Conservation (phyloP, 1,140 invertebrate genomes). For the Teleogryllus occipitalis region DNA sequence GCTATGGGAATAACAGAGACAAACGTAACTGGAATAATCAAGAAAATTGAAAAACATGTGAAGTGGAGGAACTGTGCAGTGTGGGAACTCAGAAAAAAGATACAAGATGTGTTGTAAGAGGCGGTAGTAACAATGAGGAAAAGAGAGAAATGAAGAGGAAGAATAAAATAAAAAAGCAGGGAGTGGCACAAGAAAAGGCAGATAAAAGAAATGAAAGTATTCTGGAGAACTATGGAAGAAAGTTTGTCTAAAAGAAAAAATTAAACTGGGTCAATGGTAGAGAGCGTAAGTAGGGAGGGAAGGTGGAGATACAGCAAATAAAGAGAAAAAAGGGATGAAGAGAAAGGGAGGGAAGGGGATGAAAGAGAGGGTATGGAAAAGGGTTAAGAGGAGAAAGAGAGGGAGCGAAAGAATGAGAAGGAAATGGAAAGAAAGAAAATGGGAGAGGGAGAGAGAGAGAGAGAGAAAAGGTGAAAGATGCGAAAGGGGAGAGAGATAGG, state of each 20-base stretch:
- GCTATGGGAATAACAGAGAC: too few species aligned
- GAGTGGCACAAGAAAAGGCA: neutral
- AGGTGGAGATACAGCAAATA: neutral
- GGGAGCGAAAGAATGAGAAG: neutral
- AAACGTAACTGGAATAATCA: too few species aligned
- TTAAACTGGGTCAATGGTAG: neutral
- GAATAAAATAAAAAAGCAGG: neutral
- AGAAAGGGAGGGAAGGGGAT: neutral
- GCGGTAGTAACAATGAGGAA: too few species aligned
- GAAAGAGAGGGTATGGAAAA: neutral
- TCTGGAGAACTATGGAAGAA: neutral
- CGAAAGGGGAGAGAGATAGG: neutral
- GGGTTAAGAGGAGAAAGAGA: neutral
- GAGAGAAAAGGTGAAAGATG: neutral
- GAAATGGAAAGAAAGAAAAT: too few species aligned
- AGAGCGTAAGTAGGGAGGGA: neutral
- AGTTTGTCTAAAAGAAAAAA: neutral
- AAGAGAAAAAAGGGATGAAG: neutral
- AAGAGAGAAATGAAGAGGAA: neutral
- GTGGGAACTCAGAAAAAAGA: too few species aligned
- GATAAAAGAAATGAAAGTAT: too few species aligned
- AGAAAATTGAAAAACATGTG: too few species aligned
- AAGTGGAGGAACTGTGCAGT: too few species aligned
- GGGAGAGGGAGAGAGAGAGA: neutral
- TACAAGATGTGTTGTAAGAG: too few species aligned